phyloP scores from a whole-genome alignment of 2,113 vertebrate genomes.

The Ailurus styani region DNA sequence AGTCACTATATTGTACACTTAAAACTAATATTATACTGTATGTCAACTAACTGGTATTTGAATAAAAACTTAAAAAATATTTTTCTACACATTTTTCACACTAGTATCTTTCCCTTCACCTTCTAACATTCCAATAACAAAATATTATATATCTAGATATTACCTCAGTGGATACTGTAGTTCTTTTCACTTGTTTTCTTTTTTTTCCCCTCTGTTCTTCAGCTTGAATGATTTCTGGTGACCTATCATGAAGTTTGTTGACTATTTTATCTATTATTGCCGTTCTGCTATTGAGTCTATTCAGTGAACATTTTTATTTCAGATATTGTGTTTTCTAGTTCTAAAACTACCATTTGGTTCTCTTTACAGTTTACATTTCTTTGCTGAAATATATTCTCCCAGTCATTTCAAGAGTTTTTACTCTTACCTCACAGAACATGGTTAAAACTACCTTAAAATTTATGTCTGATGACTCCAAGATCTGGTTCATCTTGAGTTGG shows the following conservation, averaged over 20 bases:
- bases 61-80: neutral
- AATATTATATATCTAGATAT: neutral
- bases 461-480: neutral
- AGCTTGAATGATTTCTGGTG: neutral
- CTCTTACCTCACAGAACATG: neutral
- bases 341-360: neutral
- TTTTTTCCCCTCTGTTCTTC: neutral
- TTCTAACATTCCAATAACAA: neutral
- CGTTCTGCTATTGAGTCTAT: neutral
- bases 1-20: neutral
- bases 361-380: neutral
- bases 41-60: neutral
- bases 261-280: neutral
- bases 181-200: neutral
- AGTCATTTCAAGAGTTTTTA: neutral
- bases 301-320: conserved; percentile 33
- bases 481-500: neutral
- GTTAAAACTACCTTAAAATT: neutral
- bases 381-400: neutral
- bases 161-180: neutral
- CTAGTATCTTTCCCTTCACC: neutral
- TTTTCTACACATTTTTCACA: neutral
- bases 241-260: neutral
- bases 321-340: neutral
- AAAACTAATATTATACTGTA: neutral